These are phyloP conservation scores for Ctenosaura bakeri DNA, from an alignment of 2,797 vertebrate genomes.

Conservation along the genomic window DNA sequence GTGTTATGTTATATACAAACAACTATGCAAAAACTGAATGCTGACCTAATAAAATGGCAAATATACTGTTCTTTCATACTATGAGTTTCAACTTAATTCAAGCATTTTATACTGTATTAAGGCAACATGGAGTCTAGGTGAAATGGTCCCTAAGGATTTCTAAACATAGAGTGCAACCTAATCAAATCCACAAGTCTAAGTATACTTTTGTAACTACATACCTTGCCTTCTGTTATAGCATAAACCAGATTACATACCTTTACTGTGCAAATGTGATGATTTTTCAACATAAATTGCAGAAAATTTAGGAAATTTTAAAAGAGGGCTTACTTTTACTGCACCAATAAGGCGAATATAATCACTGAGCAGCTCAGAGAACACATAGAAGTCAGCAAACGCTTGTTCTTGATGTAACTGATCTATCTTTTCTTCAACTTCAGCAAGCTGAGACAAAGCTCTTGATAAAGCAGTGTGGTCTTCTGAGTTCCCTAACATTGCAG, in stretches of 20 bases:
- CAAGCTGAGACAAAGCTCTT: constrained; percentile 94
- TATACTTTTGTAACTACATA: neutral
- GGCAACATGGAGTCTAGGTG: neutral
- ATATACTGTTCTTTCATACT: neutral
- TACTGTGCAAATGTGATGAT: neutral
- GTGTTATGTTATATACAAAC: neutral
- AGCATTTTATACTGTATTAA: neutral
- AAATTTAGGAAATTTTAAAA: constrained; percentile 9
- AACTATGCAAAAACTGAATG: neutral
- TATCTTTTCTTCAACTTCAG: constrained; percentile 98
- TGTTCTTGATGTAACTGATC: constrained; percentile 96
- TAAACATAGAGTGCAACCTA: neutral
- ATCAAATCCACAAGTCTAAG: neutral
- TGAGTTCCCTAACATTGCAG: constrained; percentile 98
- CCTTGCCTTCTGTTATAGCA: neutral
- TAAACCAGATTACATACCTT: neutral
- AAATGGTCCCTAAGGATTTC: neutral
- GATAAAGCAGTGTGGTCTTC: constrained; percentile 98
- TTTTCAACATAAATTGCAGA: constrained; percentile 18
- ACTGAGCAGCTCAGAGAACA: constrained; percentile 94
- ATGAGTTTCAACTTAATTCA: neutral
- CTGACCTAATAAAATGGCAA: neutral
- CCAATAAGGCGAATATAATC: constrained; percentile 96
- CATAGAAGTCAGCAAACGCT: constrained; percentile 93
- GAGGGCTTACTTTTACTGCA: constrained; percentile 89